Base-by-base conservation (phyloP, 2,797 vertebrate genomes). In the Heliangelus exortis region DNA sequence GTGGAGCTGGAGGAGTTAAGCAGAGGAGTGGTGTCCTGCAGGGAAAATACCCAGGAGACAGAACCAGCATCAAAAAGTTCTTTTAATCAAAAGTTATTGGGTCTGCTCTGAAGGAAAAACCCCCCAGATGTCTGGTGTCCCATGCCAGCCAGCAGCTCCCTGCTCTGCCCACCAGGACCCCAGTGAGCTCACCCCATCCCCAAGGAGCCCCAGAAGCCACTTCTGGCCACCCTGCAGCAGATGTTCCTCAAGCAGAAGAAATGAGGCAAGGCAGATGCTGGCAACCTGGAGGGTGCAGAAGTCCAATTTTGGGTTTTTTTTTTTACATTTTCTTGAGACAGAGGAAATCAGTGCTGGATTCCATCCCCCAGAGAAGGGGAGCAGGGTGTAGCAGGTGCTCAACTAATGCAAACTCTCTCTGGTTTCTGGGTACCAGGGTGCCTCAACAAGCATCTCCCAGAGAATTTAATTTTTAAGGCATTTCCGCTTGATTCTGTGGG, bases 101-200 rank as follows among this genome's bases (percentile, higher is more conserved):
- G 48, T 15, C 29, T 57, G 50, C 51, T 39, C 43, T 57, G 79
- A 65, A 28, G 71, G 57, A 21, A 48, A 48, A 78, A 14, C 43
- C 33, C 14, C 7, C 0, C 0, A 19, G 36, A 0, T 29, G 36
- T 0, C 4, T 8, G 2, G 1, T 26, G n/a, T 39, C 61, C 54
- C 41, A 2, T 8, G 51, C 51, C 7, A 1, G n/a, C 31, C 50
- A 82, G 25, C 1, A 10, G 11, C 39, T 39, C 39, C 12, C 39
- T 39, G 10, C 39, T 39, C 55, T 5, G 1, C 67, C 34, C 8
- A 0, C 10, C 65, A 51, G 28, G 22, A 31, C 55, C 17, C 2
- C 72, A 10, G 75, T 0, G 3, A 90, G 50, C n/a, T 3, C 20
- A 41, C 21, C 79, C 54, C 36, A 8, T 31, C 73, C 39, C 87